Percentiles rank a stretch among this genome's conserved stretches.
Conservation (phyloP, 2,888 invertebrate genomes). For the Macrosiphum euphorbiae region DNA sequence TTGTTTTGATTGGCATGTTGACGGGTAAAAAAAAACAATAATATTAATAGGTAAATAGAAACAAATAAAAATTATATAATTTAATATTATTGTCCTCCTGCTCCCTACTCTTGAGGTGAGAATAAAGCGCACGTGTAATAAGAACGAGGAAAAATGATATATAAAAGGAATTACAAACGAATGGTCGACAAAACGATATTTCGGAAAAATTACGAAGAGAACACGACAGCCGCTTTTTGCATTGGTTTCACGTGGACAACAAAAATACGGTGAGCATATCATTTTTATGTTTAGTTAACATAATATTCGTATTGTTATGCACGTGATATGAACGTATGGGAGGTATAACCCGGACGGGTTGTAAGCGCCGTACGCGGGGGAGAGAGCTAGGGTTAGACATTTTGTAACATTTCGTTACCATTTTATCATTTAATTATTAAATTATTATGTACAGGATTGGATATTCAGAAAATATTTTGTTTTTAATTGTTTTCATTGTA, state of each 20-base stretch:
- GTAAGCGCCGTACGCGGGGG: neutral
- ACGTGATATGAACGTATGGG: neutral
- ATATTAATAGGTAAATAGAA: neutral
- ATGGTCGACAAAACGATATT: neutral
- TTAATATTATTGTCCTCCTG: neutral
- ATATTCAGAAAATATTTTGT: slow-evolving; percentile 9
- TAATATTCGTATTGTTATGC: neutral
- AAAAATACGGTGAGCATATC: slow-evolving; percentile 22
- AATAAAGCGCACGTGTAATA: neutral
- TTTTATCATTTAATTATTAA: slow-evolving; percentile 12
- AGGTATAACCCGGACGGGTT: neutral
- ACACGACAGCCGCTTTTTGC: slow-evolving; percentile 56
- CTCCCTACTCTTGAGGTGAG: slow-evolving; percentile 4
- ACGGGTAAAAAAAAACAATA: slow-evolving; percentile 30
- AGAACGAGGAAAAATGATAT: neutral
- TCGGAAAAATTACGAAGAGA: neutral
- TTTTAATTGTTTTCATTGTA: slow-evolving; percentile 20
- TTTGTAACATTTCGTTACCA: neutral
- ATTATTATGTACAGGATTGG: slow-evolving; percentile 44
- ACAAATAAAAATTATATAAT: slow-evolving; percentile 3
- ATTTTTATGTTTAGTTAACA: neutral
- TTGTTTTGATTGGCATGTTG: slow-evolving; percentile 46
- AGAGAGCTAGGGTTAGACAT: neutral
- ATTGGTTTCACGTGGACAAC: neutral
- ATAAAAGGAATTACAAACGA: neutral